Conservation (phyloP, 1,140 invertebrate species). For the Papilio polytes region DNA sequence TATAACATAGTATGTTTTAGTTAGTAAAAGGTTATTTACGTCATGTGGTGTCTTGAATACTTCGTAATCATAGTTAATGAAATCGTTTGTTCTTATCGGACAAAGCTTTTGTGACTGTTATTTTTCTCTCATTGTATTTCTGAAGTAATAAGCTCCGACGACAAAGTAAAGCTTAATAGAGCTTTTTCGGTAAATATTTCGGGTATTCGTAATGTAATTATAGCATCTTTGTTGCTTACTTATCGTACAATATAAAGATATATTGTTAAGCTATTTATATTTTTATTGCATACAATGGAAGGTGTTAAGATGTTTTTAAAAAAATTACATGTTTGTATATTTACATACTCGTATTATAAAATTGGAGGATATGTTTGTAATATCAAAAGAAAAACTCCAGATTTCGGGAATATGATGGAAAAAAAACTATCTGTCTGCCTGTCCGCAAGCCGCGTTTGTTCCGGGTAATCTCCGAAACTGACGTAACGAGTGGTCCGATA, state of each 20-base stretch:
- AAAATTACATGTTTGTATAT: no score
- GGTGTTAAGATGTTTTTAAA: no score
- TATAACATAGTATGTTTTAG: conserved; percentile 5
- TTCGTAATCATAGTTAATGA: background rate
- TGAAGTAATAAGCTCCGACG: conserved; percentile 12
- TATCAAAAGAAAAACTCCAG: no score
- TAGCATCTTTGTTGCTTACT: background rate
- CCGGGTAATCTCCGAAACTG: no score
- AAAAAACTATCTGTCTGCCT: no score
- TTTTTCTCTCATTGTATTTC: conserved; percentile 26
- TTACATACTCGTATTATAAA: background rate
- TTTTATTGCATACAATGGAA: no score
- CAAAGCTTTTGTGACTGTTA: conserved; percentile 24
- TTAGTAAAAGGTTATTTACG: conserved; percentile 26
- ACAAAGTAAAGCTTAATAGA: conserved; percentile 14
- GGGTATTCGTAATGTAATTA: background rate
- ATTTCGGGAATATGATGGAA: no score
- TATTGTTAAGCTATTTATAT: background rate
- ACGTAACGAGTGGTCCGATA: no score
- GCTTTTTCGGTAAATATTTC: background rate
- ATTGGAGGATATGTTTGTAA: no score
- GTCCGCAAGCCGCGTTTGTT: no score
- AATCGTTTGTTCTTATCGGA: conserved; percentile 33
- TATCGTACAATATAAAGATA: background rate
- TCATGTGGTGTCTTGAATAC: conserved; percentile 3